These are phyloP conservation scores for Torymus aiolomorphi DNA, from an alignment of 2,888 invertebrate genomes.

Conservation along the genomic window DNA sequence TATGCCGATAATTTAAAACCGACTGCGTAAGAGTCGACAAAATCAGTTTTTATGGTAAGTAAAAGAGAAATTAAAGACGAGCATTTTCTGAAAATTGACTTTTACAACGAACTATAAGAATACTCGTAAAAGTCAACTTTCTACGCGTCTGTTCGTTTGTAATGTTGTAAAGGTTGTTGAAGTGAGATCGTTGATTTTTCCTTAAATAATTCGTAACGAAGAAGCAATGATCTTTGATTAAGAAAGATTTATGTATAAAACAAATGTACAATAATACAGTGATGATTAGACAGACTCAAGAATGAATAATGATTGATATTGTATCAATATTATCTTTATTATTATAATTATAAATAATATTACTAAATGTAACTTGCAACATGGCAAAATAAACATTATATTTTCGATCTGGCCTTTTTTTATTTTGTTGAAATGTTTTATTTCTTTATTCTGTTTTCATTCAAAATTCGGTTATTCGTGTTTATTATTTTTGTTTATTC, in stretches of 20 bases:
- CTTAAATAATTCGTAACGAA: conserved; percentile 58
- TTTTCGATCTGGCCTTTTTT: conserved; percentile 69
- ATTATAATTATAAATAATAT: conserved; percentile 62
- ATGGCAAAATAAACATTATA: conserved; percentile 73
- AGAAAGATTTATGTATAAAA: conserved; percentile 73
- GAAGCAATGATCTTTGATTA: conserved; percentile 65
- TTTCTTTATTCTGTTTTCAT: conserved; percentile 54
- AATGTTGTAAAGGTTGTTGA: conserved; percentile 71
- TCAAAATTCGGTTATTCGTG: conserved; percentile 34
- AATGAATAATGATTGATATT: conserved; percentile 71
- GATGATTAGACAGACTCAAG: conserved; percentile 66
- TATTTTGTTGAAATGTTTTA: conserved; percentile 59
- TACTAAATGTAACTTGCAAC: conserved; percentile 72
- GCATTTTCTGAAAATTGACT: conserved; percentile 46
- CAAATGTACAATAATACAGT: conserved; percentile 73
- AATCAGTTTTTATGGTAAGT: conserved; percentile 58
- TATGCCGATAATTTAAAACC: conserved; percentile 54
- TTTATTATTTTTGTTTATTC: conserved; percentile 19
- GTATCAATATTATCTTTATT: conserved; percentile 70
- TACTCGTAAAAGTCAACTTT: conserved; percentile 51
- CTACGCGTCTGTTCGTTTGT: conserved; percentile 65
- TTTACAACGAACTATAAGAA: conserved; percentile 15
- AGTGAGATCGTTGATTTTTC: conserved; percentile 66
- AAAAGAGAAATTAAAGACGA: conserved; percentile 55
- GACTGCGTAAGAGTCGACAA: conserved; percentile 48